These are phyloP conservation scores for Gopherus flavomarginatus DNA, from an alignment of 2,113 vertebrate species.

Conservation along the genomic window DNA sequence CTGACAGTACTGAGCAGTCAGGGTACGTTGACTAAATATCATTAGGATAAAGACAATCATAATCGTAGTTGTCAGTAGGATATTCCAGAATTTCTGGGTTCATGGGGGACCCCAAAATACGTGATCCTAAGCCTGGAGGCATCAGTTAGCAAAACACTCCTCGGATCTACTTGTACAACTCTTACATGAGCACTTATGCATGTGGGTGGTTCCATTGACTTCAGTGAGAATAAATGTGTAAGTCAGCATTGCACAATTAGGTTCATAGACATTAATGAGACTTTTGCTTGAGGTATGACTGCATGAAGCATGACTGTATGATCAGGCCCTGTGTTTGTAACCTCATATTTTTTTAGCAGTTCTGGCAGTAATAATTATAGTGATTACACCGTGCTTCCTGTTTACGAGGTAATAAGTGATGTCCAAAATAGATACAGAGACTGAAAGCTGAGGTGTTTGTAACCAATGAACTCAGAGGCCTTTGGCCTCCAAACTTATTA, in stretches of 20 bases:
- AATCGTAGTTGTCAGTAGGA: neutral
- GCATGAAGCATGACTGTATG: slow-evolving; percentile 39
- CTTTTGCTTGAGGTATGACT: slow-evolving; percentile 64
- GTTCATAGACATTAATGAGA: slow-evolving; percentile 55
- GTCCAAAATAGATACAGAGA: slow-evolving; percentile 49
- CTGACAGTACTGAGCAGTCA: neutral
- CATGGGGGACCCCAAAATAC: neutral
- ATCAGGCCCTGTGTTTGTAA: slow-evolving; percentile 41
- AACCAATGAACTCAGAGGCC: slow-evolving; percentile 13
- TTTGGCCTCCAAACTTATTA: slow-evolving; percentile 22
- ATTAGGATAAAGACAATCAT: neutral
- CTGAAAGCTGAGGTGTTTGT: slow-evolving; percentile 26
- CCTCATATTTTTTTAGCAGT: slow-evolving; percentile 31
- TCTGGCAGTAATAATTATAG: slow-evolving; percentile 62
- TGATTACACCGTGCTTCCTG: slow-evolving; percentile 61
- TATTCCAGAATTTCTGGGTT: neutral
- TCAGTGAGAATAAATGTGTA: neutral
- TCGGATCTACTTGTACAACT: neutral
- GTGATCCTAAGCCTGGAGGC: neutral
- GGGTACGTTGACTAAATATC: neutral
- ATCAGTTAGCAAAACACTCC: neutral
- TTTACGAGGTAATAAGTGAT: slow-evolving; percentile 40
- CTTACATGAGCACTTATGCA: accelerated
- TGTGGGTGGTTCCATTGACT: neutral
- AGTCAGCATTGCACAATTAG: slow-evolving; percentile 44